Evolutionary conservation across 1,140 invertebrate genomes (phyloP).

Genomic region (Halictus rubicundus): DNA sequence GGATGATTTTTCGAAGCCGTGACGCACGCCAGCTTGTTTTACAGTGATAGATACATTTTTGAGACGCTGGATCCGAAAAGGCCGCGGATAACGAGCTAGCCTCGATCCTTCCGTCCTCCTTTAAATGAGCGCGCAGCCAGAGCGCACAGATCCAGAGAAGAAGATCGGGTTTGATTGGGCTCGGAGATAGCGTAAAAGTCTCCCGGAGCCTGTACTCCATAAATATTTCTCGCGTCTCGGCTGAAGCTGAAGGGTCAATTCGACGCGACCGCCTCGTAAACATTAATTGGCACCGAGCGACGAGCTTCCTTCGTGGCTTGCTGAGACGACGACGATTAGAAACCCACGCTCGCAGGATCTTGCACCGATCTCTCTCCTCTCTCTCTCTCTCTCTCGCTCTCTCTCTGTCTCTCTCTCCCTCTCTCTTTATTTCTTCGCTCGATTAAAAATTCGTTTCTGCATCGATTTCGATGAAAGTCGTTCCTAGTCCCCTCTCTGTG

Average conservation of each 20-base stretch:
- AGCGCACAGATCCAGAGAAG: neutral
- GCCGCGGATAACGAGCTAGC: no score
- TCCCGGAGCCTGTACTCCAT: neutral
- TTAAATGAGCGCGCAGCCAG: neutral
- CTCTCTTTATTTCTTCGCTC: neutral
- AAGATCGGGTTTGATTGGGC: neutral
- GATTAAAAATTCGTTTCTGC: slow-evolving; percentile 39
- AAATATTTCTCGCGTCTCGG: slow-evolving; percentile 7
- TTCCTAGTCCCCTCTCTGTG: neutral
- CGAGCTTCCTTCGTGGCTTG: neutral
- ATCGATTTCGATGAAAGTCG: slow-evolving; percentile 58
- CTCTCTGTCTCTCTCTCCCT: no score
- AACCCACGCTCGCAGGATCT: neutral
- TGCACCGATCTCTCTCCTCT: neutral
- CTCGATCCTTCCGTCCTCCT: neutral
- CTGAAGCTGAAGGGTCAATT: neutral
- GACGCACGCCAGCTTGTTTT: no score
- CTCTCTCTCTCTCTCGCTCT: neutral
- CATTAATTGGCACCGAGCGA: slow-evolving; percentile 16
- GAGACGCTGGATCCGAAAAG: no score
- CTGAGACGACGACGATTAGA: neutral
- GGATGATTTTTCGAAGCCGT: no score
- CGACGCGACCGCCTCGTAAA: neutral
- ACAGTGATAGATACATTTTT: no score
- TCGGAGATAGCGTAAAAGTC: neutral